Conservation (phyloP, 1,140 invertebrate species). For the Hylyphantes graminicola region DNA sequence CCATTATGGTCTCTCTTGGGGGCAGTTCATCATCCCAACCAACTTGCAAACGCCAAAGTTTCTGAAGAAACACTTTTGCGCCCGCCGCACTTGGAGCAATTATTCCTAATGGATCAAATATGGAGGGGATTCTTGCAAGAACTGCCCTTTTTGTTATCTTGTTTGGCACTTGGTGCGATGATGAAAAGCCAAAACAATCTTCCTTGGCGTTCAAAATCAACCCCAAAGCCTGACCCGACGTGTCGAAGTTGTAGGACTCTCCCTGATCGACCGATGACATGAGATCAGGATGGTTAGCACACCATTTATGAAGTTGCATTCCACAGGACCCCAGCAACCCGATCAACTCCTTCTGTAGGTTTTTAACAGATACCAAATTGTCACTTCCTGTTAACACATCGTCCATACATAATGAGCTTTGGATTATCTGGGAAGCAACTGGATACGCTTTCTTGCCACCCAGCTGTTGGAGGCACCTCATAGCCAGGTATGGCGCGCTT, state of each 20-base stretch:
- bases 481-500: slow-evolving; percentile 63
- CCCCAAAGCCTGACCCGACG: not conserved
- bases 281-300: slow-evolving; percentile 35
- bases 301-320: too few relatives aligned
- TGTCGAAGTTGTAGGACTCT: slow-evolving; percentile 64
- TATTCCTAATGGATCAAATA: slow-evolving; percentile 70
- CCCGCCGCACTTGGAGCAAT: slow-evolving; percentile 65
- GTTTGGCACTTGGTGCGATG: not conserved
- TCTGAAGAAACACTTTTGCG: slow-evolving; percentile 68
- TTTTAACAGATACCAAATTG: too few relatives aligned
- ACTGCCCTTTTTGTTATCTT: slow-evolving; percentile 7
- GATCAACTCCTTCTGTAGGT: too few relatives aligned
- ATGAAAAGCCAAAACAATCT: slow-evolving; percentile 16
- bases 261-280: slow-evolving; percentile 60
- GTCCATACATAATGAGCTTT: slow-evolving; percentile 65
- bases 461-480: slow-evolving; percentile 63
- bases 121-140: slow-evolving; percentile 58
- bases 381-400: too few relatives aligned
- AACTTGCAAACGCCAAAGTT: slow-evolving; percentile 25
- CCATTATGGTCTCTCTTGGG: too few relatives aligned
- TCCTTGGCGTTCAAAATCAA: slow-evolving; percentile 6
- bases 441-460: slow-evolving; percentile 62
- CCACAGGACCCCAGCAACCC: too few relatives aligned
- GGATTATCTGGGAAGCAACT: slow-evolving; percentile 54
- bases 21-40: slow-evolving; percentile 1